Percentiles rank a stretch among this genome's conserved stretches.
Evolutionary conservation across 2,888 invertebrate genomes (phyloP).

Genomic region (Agapetus fuscipes): DNA sequence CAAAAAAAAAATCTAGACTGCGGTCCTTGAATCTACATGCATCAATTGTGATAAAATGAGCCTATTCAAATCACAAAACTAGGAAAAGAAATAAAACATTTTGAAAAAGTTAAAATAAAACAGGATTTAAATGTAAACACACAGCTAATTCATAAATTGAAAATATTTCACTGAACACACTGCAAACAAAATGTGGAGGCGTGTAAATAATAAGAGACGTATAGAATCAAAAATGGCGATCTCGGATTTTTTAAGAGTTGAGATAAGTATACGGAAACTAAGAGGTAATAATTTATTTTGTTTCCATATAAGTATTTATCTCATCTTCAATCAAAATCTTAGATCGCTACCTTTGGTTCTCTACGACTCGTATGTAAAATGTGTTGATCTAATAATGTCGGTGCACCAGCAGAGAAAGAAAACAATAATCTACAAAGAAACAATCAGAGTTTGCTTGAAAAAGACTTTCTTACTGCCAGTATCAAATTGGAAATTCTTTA

Average conservation of each 20-base stretch:
- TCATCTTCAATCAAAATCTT: no score
- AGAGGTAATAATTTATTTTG: no score
- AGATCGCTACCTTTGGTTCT: no score
- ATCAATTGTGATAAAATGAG: no score
- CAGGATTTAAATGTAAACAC: conserved; percentile 7
- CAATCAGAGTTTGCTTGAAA: conserved; percentile 12
- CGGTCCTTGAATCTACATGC: no score
- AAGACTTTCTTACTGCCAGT: conserved; percentile 46
- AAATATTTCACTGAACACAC: background rate
- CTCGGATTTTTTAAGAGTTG: no score
- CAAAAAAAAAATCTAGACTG: conserved; percentile 11
- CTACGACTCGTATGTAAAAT: no score
- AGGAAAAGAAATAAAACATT: conserved; percentile 11
- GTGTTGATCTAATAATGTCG: conserved; percentile 17
- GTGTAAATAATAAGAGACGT: background rate
- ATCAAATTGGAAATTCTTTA: conserved; percentile 51
- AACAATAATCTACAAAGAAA: conserved; percentile 18
- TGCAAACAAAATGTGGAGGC: conserved; percentile 7
- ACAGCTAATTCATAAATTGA: conserved; percentile 22
- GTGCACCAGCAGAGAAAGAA: conserved; percentile 23
- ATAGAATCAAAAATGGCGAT: no score
- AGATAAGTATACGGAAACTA: no score
- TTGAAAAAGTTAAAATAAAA: background rate
- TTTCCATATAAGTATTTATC: no score
- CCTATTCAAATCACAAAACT: no score